phyloP scores from a whole-genome alignment of 2,888 invertebrate genomes.

The Deilephila porcellus region DNA sequence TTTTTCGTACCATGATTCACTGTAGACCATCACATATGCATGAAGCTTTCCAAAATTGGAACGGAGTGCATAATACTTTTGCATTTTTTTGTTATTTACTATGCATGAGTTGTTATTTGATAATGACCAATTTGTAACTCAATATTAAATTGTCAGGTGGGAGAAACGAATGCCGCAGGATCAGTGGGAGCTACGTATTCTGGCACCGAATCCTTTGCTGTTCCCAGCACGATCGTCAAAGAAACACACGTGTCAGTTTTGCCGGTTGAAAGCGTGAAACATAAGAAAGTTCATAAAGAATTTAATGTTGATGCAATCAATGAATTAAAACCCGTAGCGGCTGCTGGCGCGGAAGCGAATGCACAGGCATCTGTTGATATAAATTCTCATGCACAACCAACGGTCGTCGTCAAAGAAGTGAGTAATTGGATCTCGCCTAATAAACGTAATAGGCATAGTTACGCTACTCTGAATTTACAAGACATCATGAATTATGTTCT shows the following conservation, averaged over 20 bases:
- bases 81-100: conserved; percentile 19
- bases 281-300: conserved; percentile 58
- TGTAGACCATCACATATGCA: conserved; percentile 34
- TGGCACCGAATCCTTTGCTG: conserved; percentile 56
- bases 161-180: conserved; percentile 41
- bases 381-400: conserved; percentile 50
- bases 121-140: not conserved
- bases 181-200: conserved; percentile 61
- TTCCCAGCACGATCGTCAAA: conserved; percentile 49
- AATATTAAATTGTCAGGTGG: conserved; percentile 22
- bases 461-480: conserved; percentile 49
- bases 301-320: conserved; percentile 60
- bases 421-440: conserved; percentile 55
- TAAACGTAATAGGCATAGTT: conserved; percentile 32
- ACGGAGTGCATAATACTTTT: conserved; percentile 19
- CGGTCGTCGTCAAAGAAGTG: conserved; percentile 71
- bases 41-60: conserved; percentile 35
- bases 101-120: not conserved
- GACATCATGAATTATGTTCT: conserved; percentile 55
- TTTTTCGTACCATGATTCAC: conserved; percentile 36
- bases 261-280: conserved; percentile 46
- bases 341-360: conserved; percentile 41
- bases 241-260: conserved; percentile 49
- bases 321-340: conserved; percentile 58
- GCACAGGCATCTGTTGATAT: conserved; percentile 48